phyloP scores from a whole-genome alignment of 2,797 vertebrate species.

The Capromys pilorides region DNA sequence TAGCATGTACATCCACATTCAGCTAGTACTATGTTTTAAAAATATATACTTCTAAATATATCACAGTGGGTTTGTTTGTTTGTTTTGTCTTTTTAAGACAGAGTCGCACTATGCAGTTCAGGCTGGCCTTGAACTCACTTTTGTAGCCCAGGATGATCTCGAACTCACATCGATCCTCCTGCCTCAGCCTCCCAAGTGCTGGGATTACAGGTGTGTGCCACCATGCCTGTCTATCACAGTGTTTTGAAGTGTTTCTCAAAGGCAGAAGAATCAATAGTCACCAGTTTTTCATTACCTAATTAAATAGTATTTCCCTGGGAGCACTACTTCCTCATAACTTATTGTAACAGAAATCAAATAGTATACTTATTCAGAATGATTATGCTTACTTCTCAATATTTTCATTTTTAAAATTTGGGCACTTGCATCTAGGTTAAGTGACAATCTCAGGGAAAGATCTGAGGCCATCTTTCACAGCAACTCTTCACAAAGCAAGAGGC shows the following conservation, averaged over 20 bases:
- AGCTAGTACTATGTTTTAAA: neutral
- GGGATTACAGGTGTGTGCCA: too few species aligned
- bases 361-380: neutral
- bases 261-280: too few species aligned
- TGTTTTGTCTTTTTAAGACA: too few species aligned
- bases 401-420: neutral
- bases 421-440: neutral
- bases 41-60: neutral
- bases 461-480: neutral
- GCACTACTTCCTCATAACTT: neutral
- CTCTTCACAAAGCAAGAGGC: neutral
- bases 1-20: neutral
- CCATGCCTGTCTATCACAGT: too few species aligned
- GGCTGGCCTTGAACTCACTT: too few species aligned
- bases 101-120: too few species aligned
- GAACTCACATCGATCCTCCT: too few species aligned
- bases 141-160: too few species aligned
- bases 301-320: neutral
- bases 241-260: too few species aligned
- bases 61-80: too few species aligned
- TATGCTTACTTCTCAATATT: neutral
- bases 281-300: too few species aligned
- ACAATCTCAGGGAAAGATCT: accelerated
- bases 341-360: neutral
- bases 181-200: too few species aligned